Percentiles rank a stretch among this genome's conserved stretches.
These are phyloP conservation scores for Tetramorium parvispinum DNA, from an alignment of 1,140 invertebrate species.

Conservation along the genomic window DNA sequence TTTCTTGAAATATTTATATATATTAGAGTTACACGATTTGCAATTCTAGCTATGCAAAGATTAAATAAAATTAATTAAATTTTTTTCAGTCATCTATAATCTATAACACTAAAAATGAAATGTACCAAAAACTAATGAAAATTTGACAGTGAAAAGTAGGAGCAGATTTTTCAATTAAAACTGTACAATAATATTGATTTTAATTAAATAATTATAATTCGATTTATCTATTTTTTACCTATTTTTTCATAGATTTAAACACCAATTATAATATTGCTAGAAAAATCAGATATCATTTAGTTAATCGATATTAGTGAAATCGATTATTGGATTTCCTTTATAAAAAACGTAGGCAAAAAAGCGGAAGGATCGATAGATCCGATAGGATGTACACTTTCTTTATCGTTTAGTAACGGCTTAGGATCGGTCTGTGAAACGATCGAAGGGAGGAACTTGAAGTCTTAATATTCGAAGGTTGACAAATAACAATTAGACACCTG, in stretches of 20 bases:
- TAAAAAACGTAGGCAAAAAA: conserved; percentile 30
- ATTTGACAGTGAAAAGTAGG: background rate
- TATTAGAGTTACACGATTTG: background rate
- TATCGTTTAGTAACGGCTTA: conserved; percentile 29
- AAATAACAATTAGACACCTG: conserved; percentile 74
- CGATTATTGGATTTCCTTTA: background rate
- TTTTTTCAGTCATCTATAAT: no score
- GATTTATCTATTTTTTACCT: background rate
- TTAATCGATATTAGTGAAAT: background rate
- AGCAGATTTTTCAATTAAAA: background rate
- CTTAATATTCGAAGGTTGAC: conserved; percentile 67
- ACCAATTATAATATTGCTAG: background rate
- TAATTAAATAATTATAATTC: background rate
- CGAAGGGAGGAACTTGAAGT: conserved; percentile 12
- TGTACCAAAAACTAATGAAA: no score
- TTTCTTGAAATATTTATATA: background rate
- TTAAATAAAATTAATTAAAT: background rate
- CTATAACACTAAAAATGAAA: no score
- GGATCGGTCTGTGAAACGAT: conserved; percentile 37
- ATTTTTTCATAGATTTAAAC: background rate
- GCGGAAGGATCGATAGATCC: conserved; percentile 6
- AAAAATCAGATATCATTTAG: background rate
- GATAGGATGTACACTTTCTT: conserved; percentile 57
- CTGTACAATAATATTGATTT: background rate
- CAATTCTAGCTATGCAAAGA: background rate